Evolutionary conservation across 2,113 vertebrate species (phyloP).

Genomic region (Loxodonta africana): DNA sequence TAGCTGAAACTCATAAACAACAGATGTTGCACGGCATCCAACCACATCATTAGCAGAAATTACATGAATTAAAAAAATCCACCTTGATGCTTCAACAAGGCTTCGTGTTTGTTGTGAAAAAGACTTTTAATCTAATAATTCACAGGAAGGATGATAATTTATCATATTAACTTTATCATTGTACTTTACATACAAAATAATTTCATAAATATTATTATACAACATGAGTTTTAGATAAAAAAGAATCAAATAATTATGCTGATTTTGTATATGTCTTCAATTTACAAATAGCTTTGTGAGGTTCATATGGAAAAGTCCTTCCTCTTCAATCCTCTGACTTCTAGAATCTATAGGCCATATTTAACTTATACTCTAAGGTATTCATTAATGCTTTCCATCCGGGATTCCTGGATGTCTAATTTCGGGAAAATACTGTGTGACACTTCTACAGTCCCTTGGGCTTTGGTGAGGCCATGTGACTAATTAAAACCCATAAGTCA

Average conservation of each 20-base stretch:
- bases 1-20: constrained; percentile 48
- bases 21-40: constrained; percentile 27
- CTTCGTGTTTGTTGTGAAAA: neutral
- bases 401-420: neutral
- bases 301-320: neutral
- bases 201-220: neutral
- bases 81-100: neutral
- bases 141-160: neutral
- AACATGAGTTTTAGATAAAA: neutral
- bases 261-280: neutral
- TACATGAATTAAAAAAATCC: neutral
- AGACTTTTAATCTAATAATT: neutral
- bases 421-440: neutral
- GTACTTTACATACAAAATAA: neutral
- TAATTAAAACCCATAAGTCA: neutral
- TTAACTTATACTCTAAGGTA: neutral
- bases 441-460: neutral
- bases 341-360: neutral
- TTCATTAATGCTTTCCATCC: neutral
- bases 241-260: neutral
- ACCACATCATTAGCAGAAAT: constrained; percentile 41
- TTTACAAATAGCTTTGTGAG: neutral
- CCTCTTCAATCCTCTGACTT: neutral
- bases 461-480: neutral
- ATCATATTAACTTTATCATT: neutral